phyloP scores from a whole-genome alignment of 2,888 invertebrate genomes.

The Pammene aurita region DNA sequence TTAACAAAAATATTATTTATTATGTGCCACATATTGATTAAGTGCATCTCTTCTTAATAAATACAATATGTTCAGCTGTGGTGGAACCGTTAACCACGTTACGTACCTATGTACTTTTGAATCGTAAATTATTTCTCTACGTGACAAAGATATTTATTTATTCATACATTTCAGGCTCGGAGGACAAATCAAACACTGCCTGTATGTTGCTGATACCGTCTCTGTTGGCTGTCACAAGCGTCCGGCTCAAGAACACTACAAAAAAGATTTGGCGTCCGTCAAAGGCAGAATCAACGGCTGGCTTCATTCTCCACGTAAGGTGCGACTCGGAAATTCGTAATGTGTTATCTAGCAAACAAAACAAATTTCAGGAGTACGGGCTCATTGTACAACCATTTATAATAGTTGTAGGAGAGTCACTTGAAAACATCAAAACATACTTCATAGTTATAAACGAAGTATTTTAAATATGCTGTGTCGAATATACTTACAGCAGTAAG shows the following conservation, averaged over 20 bases:
- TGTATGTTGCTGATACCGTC: neutral
- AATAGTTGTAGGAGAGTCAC: neutral
- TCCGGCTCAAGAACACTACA: neutral
- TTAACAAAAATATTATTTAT: too few species aligned
- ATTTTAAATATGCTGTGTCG: conserved; percentile 18
- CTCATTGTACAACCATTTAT: neutral
- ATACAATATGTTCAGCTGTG: too few species aligned
- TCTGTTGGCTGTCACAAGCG: neutral
- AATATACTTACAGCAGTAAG: conserved; percentile 33
- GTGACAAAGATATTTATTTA: neutral
- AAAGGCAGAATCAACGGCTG: neutral
- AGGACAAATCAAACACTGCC: neutral
- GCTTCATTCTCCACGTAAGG: neutral
- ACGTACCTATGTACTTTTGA: too few species aligned
- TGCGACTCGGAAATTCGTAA: neutral
- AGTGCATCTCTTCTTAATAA: too few species aligned
- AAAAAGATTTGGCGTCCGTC: neutral
- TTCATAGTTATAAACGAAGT: neutral
- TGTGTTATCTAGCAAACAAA: neutral
- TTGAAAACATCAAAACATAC: neutral
- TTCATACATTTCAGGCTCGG: conserved; percentile 1
- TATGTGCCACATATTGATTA: too few species aligned
- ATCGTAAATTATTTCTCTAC: too few species aligned
- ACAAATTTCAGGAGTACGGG: neutral
- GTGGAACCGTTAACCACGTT: too few species aligned